Evolutionary conservation across 2,888 invertebrate species (phyloP).

Genomic region (Cistogaster globosa): DNA sequence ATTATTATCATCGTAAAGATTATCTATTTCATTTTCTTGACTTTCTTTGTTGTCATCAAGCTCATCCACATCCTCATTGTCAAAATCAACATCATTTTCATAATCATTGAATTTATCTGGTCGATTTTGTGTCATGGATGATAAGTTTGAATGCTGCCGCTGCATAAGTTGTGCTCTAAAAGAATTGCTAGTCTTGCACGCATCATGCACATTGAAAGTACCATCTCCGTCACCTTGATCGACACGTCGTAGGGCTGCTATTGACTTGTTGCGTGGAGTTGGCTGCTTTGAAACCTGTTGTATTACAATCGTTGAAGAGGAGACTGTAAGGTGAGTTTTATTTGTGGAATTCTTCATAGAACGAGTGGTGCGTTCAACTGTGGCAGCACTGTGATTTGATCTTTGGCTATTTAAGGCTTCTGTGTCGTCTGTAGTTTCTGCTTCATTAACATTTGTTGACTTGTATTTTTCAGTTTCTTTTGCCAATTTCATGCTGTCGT

Average conservation of each 20-base stretch:
- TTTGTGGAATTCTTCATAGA: constrained; percentile 43
- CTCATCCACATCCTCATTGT: constrained; percentile 34
- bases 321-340: constrained; percentile 10
- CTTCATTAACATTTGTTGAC: constrained; percentile 33
- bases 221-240: constrained; percentile 74
- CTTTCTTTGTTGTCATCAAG: constrained; percentile 39
- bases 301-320: constrained; percentile 17
- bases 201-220: constrained; percentile 31
- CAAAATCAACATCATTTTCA: constrained; percentile 72
- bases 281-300: constrained; percentile 37
- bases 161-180: constrained; percentile 3
- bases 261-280: constrained; percentile 1
- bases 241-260: constrained; percentile 52
- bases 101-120: constrained; percentile 58
- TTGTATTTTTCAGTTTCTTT: constrained; percentile 42
- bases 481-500: constrained; percentile 35
- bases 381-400: constrained; percentile 51
- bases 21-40: constrained; percentile 49
- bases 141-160: constrained; percentile 28
- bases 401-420: constrained; percentile 57
- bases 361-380: constrained; percentile 48
- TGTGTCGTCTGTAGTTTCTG: constrained; percentile 45
- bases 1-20: constrained; percentile 72
- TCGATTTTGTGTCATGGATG: constrained; percentile 33
- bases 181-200: constrained; percentile 24